phyloP scores from a whole-genome alignment of 1,140 invertebrate genomes.

The Chironomus tepperi region DNA sequence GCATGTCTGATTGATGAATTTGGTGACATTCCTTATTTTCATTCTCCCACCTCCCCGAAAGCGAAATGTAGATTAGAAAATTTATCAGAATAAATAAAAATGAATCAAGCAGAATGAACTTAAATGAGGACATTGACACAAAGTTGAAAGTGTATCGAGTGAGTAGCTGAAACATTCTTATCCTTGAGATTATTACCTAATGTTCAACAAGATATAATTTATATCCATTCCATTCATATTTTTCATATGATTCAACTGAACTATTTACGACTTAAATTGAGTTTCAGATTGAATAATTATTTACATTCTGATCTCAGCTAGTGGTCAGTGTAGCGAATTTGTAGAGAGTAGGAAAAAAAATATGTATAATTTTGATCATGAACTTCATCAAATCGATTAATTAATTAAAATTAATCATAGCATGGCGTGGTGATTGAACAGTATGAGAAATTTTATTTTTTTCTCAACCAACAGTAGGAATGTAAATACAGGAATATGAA shows the following conservation, averaged over 20 bases:
- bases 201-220: background rate
- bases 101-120: background rate
- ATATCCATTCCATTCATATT: background rate
- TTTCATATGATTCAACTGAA: background rate
- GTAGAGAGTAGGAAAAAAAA: background rate
- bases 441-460: slow-evolving; percentile 14
- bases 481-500: background rate
- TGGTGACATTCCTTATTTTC: slow-evolving; percentile 4
- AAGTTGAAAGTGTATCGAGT: too few species aligned
- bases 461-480: background rate
- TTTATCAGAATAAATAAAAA: background rate
- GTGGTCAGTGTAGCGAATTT: background rate
- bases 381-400: background rate
- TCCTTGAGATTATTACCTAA: slow-evolving; percentile 7
- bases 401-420: slow-evolving; percentile 12
- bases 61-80: background rate
- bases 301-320: background rate
- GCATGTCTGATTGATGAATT: slow-evolving; percentile 12
- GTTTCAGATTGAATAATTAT: background rate
- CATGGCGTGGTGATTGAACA: background rate
- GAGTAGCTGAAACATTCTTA: too few species aligned
- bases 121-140: too few species aligned
- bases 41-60: too few species aligned
- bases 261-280: too few species aligned
- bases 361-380: background rate